These are phyloP conservation scores for Sorex fumeus DNA, from an alignment of 2,113 vertebrate genomes.

Conservation along the genomic window DNA sequence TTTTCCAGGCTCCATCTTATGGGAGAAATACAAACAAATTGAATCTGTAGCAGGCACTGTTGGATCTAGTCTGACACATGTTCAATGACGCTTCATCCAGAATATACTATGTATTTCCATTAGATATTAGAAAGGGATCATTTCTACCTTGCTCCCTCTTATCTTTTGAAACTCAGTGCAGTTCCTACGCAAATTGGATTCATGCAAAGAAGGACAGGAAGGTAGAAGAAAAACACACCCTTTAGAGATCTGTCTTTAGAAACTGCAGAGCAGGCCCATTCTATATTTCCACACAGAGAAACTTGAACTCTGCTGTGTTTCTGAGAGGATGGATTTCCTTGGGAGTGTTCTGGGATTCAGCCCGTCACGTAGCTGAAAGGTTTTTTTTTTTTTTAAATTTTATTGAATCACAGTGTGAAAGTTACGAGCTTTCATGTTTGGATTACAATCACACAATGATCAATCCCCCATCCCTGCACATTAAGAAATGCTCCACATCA, in stretches of 20 bases:
- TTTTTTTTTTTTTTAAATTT: no score
- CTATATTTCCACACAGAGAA: background rate
- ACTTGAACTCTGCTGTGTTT: background rate
- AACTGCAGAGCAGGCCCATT: no score
- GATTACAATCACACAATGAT: no score
- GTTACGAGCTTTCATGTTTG: no score
- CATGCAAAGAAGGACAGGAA: background rate
- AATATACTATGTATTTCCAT: background rate
- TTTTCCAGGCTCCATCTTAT: background rate
- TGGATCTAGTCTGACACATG: constrained; percentile 24
- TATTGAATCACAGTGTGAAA: no score
- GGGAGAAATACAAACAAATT: background rate
- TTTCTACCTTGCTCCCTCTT: constrained; percentile 8
- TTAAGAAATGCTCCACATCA: no score
- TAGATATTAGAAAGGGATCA: background rate
- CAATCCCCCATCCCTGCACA: no score
- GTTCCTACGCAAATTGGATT: background rate
- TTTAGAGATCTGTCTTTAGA: no score
- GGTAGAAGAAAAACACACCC: background rate
- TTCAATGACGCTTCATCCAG: background rate
- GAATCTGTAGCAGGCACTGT: background rate
- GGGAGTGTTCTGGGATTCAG: background rate
- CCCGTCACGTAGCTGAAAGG: background rate
- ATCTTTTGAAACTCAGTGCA: background rate
- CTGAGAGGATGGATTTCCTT: background rate